Base-by-base conservation (phyloP, 23 tunicate species). In the Ciona savignyi region DNA sequence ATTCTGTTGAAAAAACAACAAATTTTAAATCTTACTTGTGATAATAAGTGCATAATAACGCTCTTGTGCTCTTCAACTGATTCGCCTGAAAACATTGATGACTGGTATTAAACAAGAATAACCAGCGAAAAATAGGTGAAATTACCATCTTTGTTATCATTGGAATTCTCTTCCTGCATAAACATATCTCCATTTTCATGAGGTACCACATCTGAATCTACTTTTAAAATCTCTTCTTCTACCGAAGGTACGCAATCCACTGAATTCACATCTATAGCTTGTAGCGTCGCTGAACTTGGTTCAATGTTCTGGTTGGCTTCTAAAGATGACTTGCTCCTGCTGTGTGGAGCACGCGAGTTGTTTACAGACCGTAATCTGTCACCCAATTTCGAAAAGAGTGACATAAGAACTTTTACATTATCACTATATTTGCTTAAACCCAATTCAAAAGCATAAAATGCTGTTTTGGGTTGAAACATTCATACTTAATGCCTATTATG, bases 61-160 rank as follows among this genome's bases (percentile, higher is more conserved):
- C 97, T 91, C 65, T 91, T 91, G 70, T 91, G 90, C 60, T 85
- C 97, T 32, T 91, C 97, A 4, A 89, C 81, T 19, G 96, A 89
- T 70, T 89, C 96, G 4, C 96, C 89, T 83, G 70, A 42, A 42
- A 15, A 6, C 56, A 42, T 6, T 9, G 11, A 42, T 42, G 9
- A 42, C 15, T 42, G 9, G 9, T 42, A 6, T 42, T 42, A 42
- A 42, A 42, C 15, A 42, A 6, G 9, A 42, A 42, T 6, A 42
- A 42, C 9, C 9, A 6, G 56, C 15, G 9, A 42, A 42, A 42
- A 6, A 42, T 42, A 42, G 15, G 15, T 42, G n/a, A 26, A 51
- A 23, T 28, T 61, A 74, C 68, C 68, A 48, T 77, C 81, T 29
- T 66, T 77, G 63, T 20, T 34, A 2, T 33, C 24, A 24, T 48